Evolutionary conservation across 2,888 invertebrate species (phyloP).

Genomic region (Leptura quadrifasciata): DNA sequence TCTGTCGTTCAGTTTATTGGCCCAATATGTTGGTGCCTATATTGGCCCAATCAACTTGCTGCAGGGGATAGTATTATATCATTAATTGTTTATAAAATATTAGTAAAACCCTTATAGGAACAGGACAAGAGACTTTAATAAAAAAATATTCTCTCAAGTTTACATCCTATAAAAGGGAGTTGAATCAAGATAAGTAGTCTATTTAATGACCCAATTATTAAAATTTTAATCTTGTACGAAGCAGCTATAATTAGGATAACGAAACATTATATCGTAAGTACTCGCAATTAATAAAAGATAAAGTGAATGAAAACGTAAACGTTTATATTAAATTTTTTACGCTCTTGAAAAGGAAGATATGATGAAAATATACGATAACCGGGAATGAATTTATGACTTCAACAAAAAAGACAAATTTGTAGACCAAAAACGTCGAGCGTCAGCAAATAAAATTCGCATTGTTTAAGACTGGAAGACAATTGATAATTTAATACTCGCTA

Average conservation of each 20-base stretch:
- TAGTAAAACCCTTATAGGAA: background rate
- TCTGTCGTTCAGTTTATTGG: no score
- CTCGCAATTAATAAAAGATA: constrained; percentile 27
- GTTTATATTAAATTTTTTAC: background rate
- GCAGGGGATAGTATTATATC: no score
- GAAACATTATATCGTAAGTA: background rate
- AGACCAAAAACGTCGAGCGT: constrained; percentile 13
- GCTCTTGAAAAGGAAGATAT: background rate
- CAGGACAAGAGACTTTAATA: background rate
- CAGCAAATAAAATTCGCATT: constrained; percentile 32
- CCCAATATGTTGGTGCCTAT: no score
- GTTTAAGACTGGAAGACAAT: constrained; percentile 20
- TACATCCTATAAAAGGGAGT: background rate
- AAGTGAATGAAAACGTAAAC: background rate
- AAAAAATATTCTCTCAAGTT: background rate
- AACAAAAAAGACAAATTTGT: constrained; percentile 10
- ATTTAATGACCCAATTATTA: constrained; percentile 3
- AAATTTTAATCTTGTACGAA: background rate
- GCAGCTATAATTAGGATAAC: background rate
- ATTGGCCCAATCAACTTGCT: no score
- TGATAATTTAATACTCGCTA: constrained; percentile 34
- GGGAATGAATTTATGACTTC: constrained; percentile 26
- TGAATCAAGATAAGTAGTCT: background rate
- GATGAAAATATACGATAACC: constrained; percentile 18
- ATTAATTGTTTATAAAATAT: background rate